These are phyloP conservation scores for Mesocentrotus franciscanus DNA, from an alignment of 53 echinoderm and acorn worm species.

Conservation along the genomic window DNA sequence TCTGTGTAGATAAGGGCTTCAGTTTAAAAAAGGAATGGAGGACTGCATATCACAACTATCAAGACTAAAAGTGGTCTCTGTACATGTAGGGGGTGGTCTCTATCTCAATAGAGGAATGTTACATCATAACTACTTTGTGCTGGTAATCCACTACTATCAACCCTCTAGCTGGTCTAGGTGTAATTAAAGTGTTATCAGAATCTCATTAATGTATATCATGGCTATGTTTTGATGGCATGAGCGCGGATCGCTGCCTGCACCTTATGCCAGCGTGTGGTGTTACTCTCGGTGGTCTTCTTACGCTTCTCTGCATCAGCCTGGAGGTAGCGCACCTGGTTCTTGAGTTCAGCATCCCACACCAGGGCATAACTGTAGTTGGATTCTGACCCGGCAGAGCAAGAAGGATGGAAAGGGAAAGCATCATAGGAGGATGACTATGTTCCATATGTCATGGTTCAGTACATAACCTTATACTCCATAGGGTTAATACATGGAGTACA, in stretches of 20 bases:
- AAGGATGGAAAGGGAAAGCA: neutral
- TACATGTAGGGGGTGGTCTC: neutral
- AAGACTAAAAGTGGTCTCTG: too few species aligned
- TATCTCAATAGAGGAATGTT: neutral
- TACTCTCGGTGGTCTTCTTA: constrained; percentile 47
- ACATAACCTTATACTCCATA: neutral
- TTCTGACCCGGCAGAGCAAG: constrained; percentile 67
- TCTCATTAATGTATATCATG: neutral
- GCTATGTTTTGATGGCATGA: neutral
- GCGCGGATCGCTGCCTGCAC: constrained; percentile 77
- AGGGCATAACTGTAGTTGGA: constrained; percentile 82
- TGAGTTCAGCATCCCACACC: constrained; percentile 93
- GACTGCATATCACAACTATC: too few species aligned
- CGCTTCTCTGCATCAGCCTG: constrained; percentile 77
- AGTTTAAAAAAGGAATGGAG: too few species aligned
- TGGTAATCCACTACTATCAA: too few species aligned
- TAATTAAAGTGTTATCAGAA: too few species aligned
- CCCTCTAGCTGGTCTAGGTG: too few species aligned
- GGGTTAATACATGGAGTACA: neutral
- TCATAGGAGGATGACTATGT: neutral
- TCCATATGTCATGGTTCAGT: neutral
- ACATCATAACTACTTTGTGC: neutral
- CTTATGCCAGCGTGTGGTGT: constrained; percentile 83
- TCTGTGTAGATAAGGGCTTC: too few species aligned
- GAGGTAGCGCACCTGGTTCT: constrained; percentile 79